Evolutionary conservation across 2,888 invertebrate species (phyloP), one percentile per base, ranked within the genome.

Genomic region (Dendrolimus houi): DNA sequence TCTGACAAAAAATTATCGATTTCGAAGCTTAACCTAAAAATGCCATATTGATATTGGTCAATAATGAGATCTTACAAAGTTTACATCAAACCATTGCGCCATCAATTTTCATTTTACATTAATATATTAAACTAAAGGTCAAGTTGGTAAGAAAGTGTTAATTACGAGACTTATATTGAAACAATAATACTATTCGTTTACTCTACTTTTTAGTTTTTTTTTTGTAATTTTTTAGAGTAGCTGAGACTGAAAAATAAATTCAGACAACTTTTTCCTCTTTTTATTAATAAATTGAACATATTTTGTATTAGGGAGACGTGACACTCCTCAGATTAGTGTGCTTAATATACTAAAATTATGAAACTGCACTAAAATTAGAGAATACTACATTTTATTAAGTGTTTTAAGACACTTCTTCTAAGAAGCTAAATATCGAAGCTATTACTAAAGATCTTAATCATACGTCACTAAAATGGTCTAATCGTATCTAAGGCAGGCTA

Each of bases 31-130:
- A 89, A 81, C 83, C 86, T 88, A 90, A 81, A 90, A 90, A 89
- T 89, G 89, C 90, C 83, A 85, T 87, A 86, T 83, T 88, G 85
- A 87, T 89, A 88, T 89, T 90, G 89, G 88, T 89, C 88, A 78
- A 87, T 83, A 87, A 86, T 88, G 89, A 90, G 89, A 89, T 90
- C 89, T 88, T 81, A 80, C 83, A 78, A 81, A 79, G 79, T 81
- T 76, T 83, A 82, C 81, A 80, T 79, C 71, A 81, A 83, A 81
- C 84, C 80, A 77, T 79, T 77, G 76, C 77, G 75, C 79, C 72
- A 74, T 77, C 29, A 81, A 80, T 81, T 82, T 83, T 68, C 69
- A 75, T 75, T 80, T 76, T 76, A 79, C 70, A 77, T 73, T 29
- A 77, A 77, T 77, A 76, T 71, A 72, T 55, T 63, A 65, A 67